Percentiles rank a stretch among this genome's conserved stretches.
phyloP scores from a whole-genome alignment of 2,797 vertebrate genomes.

The Ctenopoma kingsleyae region DNA sequence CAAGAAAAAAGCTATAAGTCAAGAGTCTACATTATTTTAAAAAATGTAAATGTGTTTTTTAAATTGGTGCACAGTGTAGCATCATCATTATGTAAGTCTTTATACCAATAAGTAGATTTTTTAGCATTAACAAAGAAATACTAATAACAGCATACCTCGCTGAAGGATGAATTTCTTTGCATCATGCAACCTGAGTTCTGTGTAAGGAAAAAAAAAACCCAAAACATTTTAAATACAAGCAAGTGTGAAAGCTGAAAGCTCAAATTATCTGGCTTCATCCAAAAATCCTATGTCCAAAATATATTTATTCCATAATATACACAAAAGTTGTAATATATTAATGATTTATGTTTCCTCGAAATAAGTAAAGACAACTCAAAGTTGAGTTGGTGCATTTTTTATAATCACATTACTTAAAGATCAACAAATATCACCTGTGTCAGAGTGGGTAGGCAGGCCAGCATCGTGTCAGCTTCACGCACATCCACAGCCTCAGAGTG shows the following conservation, averaged over 20 bases:
- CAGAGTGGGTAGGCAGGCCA: slow-evolving; percentile 79
- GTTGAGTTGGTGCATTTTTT: neutral
- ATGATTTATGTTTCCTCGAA: neutral
- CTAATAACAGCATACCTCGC: slow-evolving; percentile 75
- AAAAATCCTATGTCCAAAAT: neutral
- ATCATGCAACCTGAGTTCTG: slow-evolving; percentile 76
- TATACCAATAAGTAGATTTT: too few species aligned
- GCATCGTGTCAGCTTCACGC: slow-evolving; percentile 78
- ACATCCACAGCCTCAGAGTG: slow-evolving; percentile 65
- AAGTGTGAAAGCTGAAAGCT: neutral
- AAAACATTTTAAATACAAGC: neutral
- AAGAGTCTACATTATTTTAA: neutral
- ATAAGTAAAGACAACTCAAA: neutral
- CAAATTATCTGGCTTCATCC: neutral
- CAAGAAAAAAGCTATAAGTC: neutral
- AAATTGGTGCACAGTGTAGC: neutral
- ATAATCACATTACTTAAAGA: neutral
- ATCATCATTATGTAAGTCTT: neutral
- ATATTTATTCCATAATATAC: neutral
- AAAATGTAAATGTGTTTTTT: neutral
- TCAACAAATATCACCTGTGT: slow-evolving; percentile 50
- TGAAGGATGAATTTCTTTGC: slow-evolving; percentile 71
- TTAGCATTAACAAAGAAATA: neutral
- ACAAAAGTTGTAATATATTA: neutral
- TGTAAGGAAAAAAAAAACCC: slow-evolving; percentile 58